Conservation (phyloP, 2,888 invertebrate species). For the Lathronympha strigana region DNA sequence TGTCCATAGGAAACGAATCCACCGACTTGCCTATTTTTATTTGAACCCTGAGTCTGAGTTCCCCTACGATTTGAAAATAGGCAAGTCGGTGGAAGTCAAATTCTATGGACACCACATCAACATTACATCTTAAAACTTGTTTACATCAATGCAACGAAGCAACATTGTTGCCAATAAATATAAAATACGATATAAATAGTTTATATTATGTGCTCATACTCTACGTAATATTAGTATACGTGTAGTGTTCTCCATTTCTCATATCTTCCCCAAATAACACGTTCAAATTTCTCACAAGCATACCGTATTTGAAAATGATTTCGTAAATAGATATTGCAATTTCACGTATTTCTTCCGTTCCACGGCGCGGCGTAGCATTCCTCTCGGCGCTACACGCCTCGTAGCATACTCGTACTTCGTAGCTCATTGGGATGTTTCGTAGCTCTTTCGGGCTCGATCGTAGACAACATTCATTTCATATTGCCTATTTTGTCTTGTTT, state of each 20-base stretch:
- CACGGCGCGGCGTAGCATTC: conserved; percentile 21
- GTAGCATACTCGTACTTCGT: conserved; percentile 15
- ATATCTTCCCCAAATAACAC: not conserved
- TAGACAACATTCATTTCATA: not conserved
- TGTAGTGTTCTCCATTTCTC: not conserved
- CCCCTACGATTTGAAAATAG: too few species aligned
- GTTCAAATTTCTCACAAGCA: not conserved
- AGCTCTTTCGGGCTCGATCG: conserved; percentile 26
- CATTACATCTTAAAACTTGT: too few species aligned
- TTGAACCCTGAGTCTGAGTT: too few species aligned
- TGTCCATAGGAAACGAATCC: too few species aligned
- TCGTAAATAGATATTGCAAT: conserved; percentile 18
- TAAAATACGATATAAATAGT: too few species aligned
- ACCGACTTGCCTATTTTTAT: too few species aligned
- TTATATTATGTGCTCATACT: too few species aligned
- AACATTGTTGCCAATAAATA: too few species aligned
- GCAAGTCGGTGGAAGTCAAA: too few species aligned
- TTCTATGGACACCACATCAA: too few species aligned
- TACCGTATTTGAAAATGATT: conserved; percentile 5
- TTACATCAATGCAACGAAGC: too few species aligned
- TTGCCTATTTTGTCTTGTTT: not conserved
- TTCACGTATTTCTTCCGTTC: not conserved
- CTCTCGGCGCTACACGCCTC: not conserved
- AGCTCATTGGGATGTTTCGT: conserved; percentile 20
- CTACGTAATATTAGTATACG: too few species aligned